phyloP scores from a whole-genome alignment of 2,113 vertebrate genomes.

The Pungitius pungitius region DNA sequence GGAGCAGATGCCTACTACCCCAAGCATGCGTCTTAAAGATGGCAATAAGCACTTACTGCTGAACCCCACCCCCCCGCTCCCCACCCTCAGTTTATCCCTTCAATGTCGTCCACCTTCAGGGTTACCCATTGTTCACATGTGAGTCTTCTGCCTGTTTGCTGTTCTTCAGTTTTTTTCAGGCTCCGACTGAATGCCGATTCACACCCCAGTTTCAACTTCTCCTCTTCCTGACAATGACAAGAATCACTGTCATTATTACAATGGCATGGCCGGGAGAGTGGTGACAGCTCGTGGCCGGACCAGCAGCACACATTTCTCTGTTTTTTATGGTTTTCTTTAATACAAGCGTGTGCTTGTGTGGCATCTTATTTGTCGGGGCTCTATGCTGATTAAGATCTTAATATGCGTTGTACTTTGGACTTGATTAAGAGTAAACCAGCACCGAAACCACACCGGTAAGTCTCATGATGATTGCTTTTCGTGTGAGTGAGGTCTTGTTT shows the following conservation, averaged over 20 bases:
- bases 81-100: slow-evolving; percentile 45
- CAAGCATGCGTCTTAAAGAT: slow-evolving; percentile 69
- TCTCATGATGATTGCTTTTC: slow-evolving; percentile 21
- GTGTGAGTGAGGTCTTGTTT: slow-evolving; percentile 12
- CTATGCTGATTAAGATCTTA: slow-evolving; percentile 22
- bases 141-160: slow-evolving; percentile 74
- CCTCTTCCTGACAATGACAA: slow-evolving; percentile 86
- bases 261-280: slow-evolving; percentile 65
- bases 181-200: slow-evolving; percentile 77
- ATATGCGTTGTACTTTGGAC: slow-evolving; percentile 25
- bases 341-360: background rate
- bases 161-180: slow-evolving; percentile 75
- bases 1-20: slow-evolving; percentile 60
- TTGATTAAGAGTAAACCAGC: slow-evolving; percentile 38
- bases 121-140: slow-evolving; percentile 68
- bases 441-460: slow-evolving; percentile 25
- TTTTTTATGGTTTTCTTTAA: slow-evolving; percentile 33
- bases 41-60: slow-evolving; percentile 59
- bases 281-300: slow-evolving; percentile 68
- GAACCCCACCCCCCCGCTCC: background rate
- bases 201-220: slow-evolving; percentile 84
- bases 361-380: slow-evolving; percentile 26
- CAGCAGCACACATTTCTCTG: slow-evolving; percentile 59
- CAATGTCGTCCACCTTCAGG: slow-evolving; percentile 62
- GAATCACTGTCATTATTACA: slow-evolving; percentile 82